Conservation (phyloP, 1,140 invertebrate genomes). For the Habropoda laboriosa region DNA sequence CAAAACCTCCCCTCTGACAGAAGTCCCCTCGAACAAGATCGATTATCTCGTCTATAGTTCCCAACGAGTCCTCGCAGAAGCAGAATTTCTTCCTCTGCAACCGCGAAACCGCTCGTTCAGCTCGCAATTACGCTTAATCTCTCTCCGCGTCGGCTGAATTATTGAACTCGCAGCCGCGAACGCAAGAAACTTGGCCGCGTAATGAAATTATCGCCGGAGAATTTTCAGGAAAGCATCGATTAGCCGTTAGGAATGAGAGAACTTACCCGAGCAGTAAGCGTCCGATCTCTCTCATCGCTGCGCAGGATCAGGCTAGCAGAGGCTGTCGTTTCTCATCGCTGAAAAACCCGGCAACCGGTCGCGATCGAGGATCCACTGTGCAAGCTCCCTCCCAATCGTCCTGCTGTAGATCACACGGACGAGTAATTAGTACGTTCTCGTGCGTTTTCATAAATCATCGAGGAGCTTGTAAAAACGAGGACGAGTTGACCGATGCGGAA, state of each 20-base stretch:
- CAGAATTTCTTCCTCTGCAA: neutral
- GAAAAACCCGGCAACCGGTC: conserved; percentile 33
- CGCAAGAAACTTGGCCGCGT: neutral
- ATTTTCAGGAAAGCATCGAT: conserved; percentile 22
- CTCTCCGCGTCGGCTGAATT: neutral
- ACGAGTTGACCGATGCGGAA: conserved; percentile 43
- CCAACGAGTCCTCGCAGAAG: neutral
- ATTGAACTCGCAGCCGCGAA: neutral
- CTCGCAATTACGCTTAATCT: neutral
- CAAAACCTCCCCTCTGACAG: neutral
- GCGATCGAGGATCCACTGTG: conserved; percentile 18
- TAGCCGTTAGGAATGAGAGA: neutral
- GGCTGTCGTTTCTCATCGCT: conserved; percentile 27
- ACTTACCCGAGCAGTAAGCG: conserved; percentile 67
- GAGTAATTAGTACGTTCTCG: conserved; percentile 48
- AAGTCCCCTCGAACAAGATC: neutral
- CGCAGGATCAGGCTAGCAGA: conserved; percentile 25
- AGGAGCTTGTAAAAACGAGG: conserved; percentile 29
- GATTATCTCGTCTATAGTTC: neutral
- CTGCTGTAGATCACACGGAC: conserved; percentile 45
- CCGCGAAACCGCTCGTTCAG: neutral
- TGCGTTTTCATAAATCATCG: conserved; percentile 66
- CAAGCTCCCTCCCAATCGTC: conserved; percentile 4
- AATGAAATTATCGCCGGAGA: conserved; percentile 33
- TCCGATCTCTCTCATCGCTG: conserved; percentile 65